These are phyloP conservation scores for Martes martes DNA, from an alignment of 2,113 vertebrate species.

Conservation along the genomic window DNA sequence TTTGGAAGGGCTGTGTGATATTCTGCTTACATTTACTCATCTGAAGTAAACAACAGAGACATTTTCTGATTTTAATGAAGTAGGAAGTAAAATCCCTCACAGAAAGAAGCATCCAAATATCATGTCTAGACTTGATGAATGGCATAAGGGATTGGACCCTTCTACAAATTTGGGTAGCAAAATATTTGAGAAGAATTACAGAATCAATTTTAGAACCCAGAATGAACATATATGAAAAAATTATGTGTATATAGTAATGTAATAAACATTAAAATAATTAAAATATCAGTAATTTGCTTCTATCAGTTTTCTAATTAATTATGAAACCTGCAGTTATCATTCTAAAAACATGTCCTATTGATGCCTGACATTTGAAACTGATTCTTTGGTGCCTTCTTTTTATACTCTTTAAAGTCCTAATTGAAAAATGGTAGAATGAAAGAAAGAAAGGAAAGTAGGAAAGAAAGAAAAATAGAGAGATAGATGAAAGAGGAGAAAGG, in stretches of 20 bases:
- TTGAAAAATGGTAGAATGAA: background rate
- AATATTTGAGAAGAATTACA: background rate
- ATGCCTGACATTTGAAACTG: background rate
- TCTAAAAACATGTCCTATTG: background rate
- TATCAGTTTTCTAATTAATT: background rate
- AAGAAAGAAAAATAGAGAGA: background rate
- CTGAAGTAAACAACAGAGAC: background rate
- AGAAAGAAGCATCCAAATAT: background rate
- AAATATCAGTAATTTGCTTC: background rate
- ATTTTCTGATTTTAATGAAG: background rate
- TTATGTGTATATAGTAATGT: background rate
- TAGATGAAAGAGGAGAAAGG: background rate
- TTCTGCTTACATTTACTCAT: background rate
- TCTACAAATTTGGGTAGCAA: background rate
- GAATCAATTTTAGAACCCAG: background rate
- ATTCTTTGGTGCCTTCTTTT: background rate
- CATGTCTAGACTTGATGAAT: background rate
- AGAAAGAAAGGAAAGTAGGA: background rate
- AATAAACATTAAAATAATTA: background rate
- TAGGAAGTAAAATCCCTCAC: background rate
- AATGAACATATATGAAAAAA: background rate
- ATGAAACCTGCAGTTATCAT: background rate
- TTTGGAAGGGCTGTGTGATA: background rate
- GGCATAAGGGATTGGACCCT: background rate
- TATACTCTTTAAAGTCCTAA: background rate